These are phyloP conservation scores for Amphibalanus amphitrite DNA, from an alignment of 1,140 invertebrate species.

Conservation along the genomic window DNA sequence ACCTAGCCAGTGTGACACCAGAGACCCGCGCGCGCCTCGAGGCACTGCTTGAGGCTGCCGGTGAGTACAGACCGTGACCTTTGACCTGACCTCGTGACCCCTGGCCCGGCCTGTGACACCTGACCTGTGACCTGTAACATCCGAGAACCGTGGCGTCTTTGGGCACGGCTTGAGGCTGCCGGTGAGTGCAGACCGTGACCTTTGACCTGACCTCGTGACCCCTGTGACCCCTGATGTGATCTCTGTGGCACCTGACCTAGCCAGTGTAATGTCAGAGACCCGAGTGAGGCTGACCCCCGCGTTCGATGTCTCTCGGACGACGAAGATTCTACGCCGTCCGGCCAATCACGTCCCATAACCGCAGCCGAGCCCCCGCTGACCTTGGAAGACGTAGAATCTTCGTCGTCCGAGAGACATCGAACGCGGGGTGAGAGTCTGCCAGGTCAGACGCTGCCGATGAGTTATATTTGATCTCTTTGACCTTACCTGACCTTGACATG, in stretches of 20 bases:
- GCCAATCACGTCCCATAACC: too few species aligned
- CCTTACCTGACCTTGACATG: too few species aligned
- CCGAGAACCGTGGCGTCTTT: conserved; percentile 68
- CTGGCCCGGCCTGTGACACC: background rate
- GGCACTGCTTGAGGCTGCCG: conserved; percentile 71
- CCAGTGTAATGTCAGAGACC: conserved; percentile 63
- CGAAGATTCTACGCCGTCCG: too few species aligned
- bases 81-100: background rate
- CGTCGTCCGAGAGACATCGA: too few species aligned
- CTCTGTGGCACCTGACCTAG: background rate
- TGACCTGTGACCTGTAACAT: conserved; percentile 43
- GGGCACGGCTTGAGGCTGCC: conserved; percentile 72
- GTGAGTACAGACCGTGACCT: conserved; percentile 29
- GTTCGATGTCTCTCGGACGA: too few species aligned
- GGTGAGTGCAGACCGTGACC: conserved; percentile 33
- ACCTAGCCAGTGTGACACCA: conserved; percentile 47
- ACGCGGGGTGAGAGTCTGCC: too few species aligned
- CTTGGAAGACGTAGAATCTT: too few species aligned
- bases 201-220: background rate
- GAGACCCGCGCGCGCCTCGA: conserved; percentile 74
- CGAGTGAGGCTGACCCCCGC: too few species aligned
- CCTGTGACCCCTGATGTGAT: background rate
- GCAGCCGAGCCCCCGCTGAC: too few species aligned
- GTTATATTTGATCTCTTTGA: too few species aligned
- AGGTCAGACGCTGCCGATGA: too few species aligned